A percentile compares a stretch with the other conserved stretches of the same genome.
Evolutionary conservation across 2,113 vertebrate species (phyloP).

Genomic region (Tupaia chinensis): DNA sequence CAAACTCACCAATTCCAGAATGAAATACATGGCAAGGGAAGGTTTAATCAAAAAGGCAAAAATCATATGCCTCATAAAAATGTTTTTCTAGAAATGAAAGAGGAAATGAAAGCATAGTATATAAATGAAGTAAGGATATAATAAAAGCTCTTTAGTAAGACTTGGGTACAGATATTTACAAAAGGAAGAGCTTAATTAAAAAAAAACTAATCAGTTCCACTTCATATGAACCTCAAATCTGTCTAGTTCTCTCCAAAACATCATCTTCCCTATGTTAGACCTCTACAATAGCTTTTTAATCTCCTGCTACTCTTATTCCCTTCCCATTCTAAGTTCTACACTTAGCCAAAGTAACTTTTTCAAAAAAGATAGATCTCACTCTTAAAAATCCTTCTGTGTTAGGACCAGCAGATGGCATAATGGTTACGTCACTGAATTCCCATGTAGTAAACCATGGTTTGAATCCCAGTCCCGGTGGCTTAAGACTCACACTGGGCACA

Average conservation of each 20-base stretch:
- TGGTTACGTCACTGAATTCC: too few relatives aligned
- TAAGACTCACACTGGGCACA: too few relatives aligned
- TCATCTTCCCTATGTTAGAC: not conserved
- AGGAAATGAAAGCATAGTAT: not conserved
- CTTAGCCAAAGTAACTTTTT: conserved; percentile 12
- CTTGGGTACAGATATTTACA: not conserved
- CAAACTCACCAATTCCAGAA: conserved; percentile 20
- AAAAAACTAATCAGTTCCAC: not conserved
- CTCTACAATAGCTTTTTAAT: not conserved
- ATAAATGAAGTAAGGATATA: conserved; percentile 41
- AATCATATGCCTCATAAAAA: not conserved
- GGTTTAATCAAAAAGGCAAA: conserved; percentile 20
- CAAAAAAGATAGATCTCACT: not conserved
- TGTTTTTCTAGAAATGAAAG: not conserved
- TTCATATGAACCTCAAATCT: conserved; percentile 8
- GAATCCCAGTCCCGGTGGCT: too few relatives aligned
- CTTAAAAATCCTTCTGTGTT: conserved; percentile 10
- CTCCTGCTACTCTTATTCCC: not conserved
- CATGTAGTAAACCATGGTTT: too few relatives aligned
- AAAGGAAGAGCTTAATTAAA: not conserved
- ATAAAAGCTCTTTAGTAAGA: conserved; percentile 46
- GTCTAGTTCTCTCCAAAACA: not conserved
- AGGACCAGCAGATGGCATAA: too few relatives aligned
- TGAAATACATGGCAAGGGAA: conserved; percentile 22
- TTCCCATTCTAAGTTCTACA: not conserved